phyloP scores from a whole-genome alignment of 2,113 vertebrate species.

The Phasianus colchicus region DNA sequence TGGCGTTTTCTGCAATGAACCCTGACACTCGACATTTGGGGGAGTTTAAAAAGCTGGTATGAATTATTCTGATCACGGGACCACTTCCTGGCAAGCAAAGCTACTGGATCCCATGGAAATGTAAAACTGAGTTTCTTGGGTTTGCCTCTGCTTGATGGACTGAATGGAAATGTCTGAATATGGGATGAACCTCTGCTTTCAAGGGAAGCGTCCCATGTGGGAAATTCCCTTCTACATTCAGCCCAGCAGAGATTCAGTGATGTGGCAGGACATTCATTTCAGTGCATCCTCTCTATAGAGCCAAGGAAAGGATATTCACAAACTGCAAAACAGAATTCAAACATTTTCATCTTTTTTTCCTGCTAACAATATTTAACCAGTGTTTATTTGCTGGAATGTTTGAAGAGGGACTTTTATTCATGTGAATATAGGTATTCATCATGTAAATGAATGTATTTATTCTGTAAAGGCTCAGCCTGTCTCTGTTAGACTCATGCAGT shows the following conservation, averaged over 20 bases:
- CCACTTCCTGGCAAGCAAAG: background rate
- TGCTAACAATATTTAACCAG: constrained; percentile 36
- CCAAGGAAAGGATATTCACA: background rate
- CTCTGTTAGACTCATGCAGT: constrained; percentile 58
- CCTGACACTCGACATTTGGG: background rate
- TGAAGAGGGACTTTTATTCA: constrained; percentile 38
- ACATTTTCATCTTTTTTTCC: background rate
- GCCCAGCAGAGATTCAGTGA: background rate
- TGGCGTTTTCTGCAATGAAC: background rate
- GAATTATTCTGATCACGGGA: background rate
- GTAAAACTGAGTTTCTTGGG: background rate
- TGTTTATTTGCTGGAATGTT: constrained; percentile 39
- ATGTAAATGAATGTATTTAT: constrained; percentile 67
- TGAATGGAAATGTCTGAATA: background rate
- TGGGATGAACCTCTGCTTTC: background rate
- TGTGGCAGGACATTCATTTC: background rate
- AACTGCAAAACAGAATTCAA: background rate
- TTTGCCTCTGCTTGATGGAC: background rate
- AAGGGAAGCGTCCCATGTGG: background rate
- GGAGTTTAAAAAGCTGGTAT: background rate
- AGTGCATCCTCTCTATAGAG: background rate
- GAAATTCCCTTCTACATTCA: background rate
- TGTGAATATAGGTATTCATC: constrained; percentile 66
- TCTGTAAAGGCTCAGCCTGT: constrained; percentile 51
- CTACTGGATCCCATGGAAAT: constrained; percentile 13